These are phyloP conservation scores for Tetramorium simillimum DNA, from an alignment of 1,140 invertebrate genomes.

Conservation along the genomic window DNA sequence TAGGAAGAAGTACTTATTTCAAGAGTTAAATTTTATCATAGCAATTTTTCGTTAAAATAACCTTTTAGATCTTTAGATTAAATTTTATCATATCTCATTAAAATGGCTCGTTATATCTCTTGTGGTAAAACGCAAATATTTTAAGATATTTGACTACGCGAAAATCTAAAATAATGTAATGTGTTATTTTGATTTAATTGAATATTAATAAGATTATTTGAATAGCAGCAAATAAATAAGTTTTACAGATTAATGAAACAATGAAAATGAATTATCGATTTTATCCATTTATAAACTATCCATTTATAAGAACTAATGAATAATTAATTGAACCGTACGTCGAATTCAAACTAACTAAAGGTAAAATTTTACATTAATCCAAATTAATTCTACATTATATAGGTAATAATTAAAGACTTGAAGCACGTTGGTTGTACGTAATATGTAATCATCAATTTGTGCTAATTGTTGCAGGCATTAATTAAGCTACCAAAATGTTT, in stretches of 20 bases:
- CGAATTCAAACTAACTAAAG: conserved; percentile 1
- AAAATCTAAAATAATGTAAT: background rate
- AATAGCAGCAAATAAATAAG: background rate
- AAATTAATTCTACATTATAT: conserved; percentile 26
- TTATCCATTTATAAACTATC: background rate
- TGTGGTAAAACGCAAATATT: background rate
- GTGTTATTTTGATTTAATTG: conserved; percentile 14
- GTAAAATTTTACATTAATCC: conserved; percentile 33
- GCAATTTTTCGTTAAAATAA: background rate
- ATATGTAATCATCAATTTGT: conserved; percentile 21
- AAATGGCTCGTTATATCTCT: background rate
- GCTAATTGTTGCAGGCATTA: conserved; percentile 5
- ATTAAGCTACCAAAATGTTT: background rate
- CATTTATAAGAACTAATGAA: conserved; percentile 20
- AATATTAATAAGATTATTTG: conserved; percentile 21
- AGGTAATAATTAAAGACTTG: conserved; percentile 4
- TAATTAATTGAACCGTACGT: conserved; percentile 38
- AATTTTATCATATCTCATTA: background rate
- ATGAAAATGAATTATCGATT: conserved; percentile 14
- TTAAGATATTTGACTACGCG: background rate
- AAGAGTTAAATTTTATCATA: background rate
- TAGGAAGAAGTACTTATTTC: background rate
- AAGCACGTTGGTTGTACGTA: background rate
- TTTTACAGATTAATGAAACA: conserved; percentile 1
- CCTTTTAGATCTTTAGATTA: background rate